Evolutionary conservation across 2,113 vertebrate genomes (phyloP), one percentile per base, ranked within the genome.

Genomic region (Colistium nudipinnis): DNA sequence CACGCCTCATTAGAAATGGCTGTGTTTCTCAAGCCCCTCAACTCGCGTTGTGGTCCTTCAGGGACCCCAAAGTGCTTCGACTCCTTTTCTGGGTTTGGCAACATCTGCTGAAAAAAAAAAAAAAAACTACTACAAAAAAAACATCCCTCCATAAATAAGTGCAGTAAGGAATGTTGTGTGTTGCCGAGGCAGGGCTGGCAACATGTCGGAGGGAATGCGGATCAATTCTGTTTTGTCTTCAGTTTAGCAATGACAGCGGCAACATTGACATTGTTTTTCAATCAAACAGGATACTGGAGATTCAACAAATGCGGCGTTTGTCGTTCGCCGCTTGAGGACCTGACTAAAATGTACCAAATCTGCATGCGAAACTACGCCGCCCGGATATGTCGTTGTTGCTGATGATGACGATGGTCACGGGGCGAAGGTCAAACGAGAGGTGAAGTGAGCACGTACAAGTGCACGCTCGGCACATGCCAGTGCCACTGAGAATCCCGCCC

Each of bases 1-100:
- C 56, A 52, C 13, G 51, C 70, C 82, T 76, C 70, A 82, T 88
- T 88, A 73, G 69, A 85, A 84, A 85, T 72, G 68, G 60, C 55
- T 82, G 67, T 82, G 67, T 54, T 85, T 83, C 77, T 85, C 69
- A 62, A 80, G 75, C 80, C 64, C 62, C 87, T 68, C 80, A 70
- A 70, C 62, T 71, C 36, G 6, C 8, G 24, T 61, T 71, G 69
- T 81, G 60, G 17, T 69, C 68, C 68, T 56, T 22, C 85, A 69
- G 69, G 45, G 30, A 35, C 70, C 53, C 61, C 7, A 14, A 65
- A 80, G 66, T 77, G 69, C 67, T 68, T 61, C 49, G 70, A 31
- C 78, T 70, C 56, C 71, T 61, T 74, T 33, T 49, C 14, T 51
- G 33, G 12, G 52, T 13, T 52, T 25, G 13, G 20, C 49, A 84